These are phyloP conservation scores for Mycetomoellerius zeteki DNA, from an alignment of 1,140 invertebrate species.

Conservation along the genomic window DNA sequence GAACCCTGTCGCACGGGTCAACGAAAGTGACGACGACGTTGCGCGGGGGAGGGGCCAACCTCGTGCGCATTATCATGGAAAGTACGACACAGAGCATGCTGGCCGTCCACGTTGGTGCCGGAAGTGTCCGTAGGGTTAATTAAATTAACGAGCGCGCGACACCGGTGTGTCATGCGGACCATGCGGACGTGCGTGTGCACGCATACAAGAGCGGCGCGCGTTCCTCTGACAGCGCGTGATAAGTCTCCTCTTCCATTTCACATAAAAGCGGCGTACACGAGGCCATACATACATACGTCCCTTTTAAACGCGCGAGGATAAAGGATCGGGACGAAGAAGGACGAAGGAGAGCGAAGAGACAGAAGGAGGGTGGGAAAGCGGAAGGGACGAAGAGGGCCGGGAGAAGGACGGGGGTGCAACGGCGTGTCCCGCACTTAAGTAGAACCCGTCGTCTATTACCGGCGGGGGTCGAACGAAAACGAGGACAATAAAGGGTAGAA, in stretches of 20 bases:
- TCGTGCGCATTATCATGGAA: constrained; percentile 57
- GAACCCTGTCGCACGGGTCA: constrained; percentile 8
- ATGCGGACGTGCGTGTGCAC: constrained; percentile 4
- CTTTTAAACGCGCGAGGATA: constrained; percentile 67
- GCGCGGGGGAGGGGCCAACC: neutral
- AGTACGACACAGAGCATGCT: constrained; percentile 50
- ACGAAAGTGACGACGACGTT: constrained; percentile 41
- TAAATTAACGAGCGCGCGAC: constrained; percentile 71
- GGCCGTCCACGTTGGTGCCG: constrained; percentile 64
- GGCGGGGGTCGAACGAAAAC: constrained; percentile 1
- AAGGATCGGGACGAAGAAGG: constrained; percentile 40
- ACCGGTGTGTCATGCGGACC: constrained; percentile 31
- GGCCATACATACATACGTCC: constrained; percentile 62
- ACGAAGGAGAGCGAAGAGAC: neutral
- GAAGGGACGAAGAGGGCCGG: constrained; percentile 8
- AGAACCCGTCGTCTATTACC: constrained; percentile 70
- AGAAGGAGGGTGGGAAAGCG: neutral
- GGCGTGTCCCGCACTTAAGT: constrained; percentile 68
- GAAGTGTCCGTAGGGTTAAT: constrained; percentile 77
- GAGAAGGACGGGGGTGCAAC: constrained; percentile 19
- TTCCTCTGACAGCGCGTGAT: constrained; percentile 61
- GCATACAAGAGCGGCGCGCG: neutral
- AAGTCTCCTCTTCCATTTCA: constrained; percentile 51
- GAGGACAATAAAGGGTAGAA: constrained; percentile 10
- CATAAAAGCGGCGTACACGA: constrained; percentile 58